A percentile compares a stretch with the other conserved stretches of the same genome.
phyloP scores from a whole-genome alignment of 1,140 invertebrate genomes.

The Macrobrachium nipponense region DNA sequence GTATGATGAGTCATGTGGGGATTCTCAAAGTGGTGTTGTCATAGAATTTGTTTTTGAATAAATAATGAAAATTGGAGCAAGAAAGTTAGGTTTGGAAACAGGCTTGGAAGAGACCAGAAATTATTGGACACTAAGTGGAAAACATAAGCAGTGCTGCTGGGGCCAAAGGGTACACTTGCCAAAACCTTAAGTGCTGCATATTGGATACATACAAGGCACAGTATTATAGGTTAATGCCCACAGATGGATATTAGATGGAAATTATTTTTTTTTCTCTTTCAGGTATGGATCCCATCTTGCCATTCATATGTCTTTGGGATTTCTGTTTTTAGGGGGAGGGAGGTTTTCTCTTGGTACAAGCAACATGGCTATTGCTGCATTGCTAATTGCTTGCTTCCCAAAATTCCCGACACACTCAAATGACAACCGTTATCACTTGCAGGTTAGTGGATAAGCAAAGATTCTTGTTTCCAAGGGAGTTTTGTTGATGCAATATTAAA shows the following conservation, averaged over 20 bases:
- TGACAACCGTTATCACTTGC: conserved; percentile 81
- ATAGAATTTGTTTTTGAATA: no score
- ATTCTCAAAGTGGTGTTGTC: no score
- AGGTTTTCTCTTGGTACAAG: conserved; percentile 87
- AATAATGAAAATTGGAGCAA: no score
- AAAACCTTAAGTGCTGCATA: neutral
- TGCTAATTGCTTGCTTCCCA: conserved; percentile 94
- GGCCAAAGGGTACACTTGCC: no score
- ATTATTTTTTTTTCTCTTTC: conserved; percentile 68
- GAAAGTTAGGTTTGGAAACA: no score
- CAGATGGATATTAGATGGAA: neutral
- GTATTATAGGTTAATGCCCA: neutral
- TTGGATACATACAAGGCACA: no score
- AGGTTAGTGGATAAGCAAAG: conserved; percentile 34
- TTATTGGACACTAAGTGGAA: no score
- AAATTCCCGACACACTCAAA: conserved; percentile 96
- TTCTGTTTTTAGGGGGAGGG: conserved; percentile 94
- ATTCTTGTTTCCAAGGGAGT: neutral
- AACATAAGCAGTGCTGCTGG: no score
- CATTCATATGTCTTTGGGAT: conserved; percentile 92
- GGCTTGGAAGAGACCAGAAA: no score
- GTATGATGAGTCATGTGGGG: no score
- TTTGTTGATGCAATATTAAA: no score
- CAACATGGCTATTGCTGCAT: conserved; percentile 85
- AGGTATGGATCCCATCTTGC: conserved; percentile 94